phyloP scores from a whole-genome alignment of 2,113 vertebrate genomes.

The Microtus richardsoni region DNA sequence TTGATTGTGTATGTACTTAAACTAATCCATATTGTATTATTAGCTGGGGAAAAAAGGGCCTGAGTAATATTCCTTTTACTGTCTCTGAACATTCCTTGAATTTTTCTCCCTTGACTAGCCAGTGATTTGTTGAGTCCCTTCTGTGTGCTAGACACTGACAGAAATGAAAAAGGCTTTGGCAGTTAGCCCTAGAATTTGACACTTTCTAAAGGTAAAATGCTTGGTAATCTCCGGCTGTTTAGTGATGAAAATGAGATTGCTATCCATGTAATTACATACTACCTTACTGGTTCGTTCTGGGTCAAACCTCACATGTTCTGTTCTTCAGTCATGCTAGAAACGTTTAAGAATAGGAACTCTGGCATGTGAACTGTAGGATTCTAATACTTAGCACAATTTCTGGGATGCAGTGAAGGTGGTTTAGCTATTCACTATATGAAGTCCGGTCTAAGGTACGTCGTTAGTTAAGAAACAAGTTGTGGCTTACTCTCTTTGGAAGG shows the following conservation, averaged over 20 bases:
- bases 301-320: not conserved
- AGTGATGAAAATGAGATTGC: not conserved
- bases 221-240: not conserved
- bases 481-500: not conserved
- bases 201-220: not conserved
- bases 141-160: not conserved
- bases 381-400: not conserved
- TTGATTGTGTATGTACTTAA: not conserved
- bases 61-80: not conserved
- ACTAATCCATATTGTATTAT: not conserved
- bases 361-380: not conserved
- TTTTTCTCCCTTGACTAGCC: not conserved
- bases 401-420: not conserved
- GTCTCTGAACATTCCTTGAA: constrained; percentile 11
- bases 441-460: not conserved
- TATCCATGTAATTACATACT: not conserved
- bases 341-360: not conserved
- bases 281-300: not conserved
- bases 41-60: not conserved
- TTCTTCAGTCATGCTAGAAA: not conserved
- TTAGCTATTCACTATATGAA: constrained; percentile 14
- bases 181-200: not conserved
- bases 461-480: constrained; percentile 16
- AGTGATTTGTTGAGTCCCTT: not conserved
- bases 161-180: not conserved